phyloP scores from a whole-genome alignment of 2,797 vertebrate genomes.

The Labroides dimidiatus region DNA sequence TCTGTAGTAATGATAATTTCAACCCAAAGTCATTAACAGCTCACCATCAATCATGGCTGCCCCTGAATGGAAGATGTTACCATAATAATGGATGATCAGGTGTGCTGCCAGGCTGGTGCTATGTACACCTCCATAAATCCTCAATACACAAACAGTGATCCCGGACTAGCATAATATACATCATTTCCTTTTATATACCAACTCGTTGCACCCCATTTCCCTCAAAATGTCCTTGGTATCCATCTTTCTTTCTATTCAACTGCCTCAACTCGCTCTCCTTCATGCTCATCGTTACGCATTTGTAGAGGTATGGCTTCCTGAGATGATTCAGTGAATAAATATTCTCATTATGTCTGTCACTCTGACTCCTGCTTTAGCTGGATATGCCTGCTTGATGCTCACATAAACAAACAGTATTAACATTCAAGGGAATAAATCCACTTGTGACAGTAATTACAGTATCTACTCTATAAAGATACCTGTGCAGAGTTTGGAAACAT shows the following conservation, averaged over 20 bases:
- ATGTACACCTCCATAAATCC: conserved; percentile 70
- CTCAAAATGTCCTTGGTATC: conserved; percentile 66
- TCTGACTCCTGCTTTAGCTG: conserved; percentile 21
- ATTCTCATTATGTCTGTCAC: conserved; percentile 41
- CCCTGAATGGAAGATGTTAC: conserved; percentile 69
- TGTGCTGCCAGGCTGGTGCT: conserved; percentile 37
- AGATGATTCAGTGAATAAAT: conserved; percentile 43
- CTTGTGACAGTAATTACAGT: conserved; percentile 2
- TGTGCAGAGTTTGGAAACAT: background rate
- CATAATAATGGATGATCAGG: conserved; percentile 75
- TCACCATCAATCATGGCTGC: conserved; percentile 70
- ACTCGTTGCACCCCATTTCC: conserved; percentile 69
- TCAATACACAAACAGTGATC: conserved; percentile 66
- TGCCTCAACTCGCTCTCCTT: conserved; percentile 32
- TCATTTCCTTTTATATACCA: conserved; percentile 78
- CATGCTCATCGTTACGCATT: conserved; percentile 24
- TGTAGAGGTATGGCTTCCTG: conserved; percentile 5
- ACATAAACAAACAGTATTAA: conserved; percentile 16
- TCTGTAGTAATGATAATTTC: conserved; percentile 53
- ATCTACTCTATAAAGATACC: background rate
- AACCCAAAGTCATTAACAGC: conserved; percentile 71
- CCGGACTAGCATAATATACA: conserved; percentile 65
- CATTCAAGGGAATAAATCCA: background rate
- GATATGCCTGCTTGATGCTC: conserved; percentile 4
- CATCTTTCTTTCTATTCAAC: conserved; percentile 30